Conservation (phyloP, 2,888 invertebrate genomes). For the Caenorhabditis sp. region DNA sequence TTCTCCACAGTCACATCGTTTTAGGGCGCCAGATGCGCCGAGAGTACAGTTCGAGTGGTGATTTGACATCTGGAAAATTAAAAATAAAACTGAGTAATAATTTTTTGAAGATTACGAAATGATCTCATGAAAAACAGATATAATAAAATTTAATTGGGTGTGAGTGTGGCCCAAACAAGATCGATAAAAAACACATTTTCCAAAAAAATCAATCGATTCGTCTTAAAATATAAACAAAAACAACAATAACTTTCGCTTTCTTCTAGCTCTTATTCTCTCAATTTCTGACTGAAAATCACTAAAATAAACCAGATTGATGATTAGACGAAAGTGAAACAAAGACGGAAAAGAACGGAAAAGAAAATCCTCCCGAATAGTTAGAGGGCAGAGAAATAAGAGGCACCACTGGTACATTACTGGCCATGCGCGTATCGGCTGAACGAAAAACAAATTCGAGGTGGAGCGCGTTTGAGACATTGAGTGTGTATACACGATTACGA, state of each 20-base stretch:
- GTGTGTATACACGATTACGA: neutral
- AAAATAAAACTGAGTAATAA: too few relatives aligned
- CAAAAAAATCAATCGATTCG: neutral
- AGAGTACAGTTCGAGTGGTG: slow-evolving; percentile 36
- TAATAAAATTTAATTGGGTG: too few relatives aligned
- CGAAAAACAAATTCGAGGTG: slow-evolving; percentile 1
- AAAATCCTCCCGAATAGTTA: neutral
- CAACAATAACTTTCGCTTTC: too few relatives aligned
- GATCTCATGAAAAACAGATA: neutral
- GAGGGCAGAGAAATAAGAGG: slow-evolving; percentile 1
- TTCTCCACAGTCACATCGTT: slow-evolving; percentile 41
- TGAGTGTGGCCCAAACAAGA: too few relatives aligned
- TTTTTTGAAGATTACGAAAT: neutral
- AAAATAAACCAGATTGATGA: neutral
- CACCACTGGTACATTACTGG: neutral
- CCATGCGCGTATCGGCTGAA: neutral
- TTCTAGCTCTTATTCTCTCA: too few relatives aligned
- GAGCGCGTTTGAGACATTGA: neutral
- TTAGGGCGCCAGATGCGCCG: slow-evolving; percentile 9
- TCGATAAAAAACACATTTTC: too few relatives aligned
- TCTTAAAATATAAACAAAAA: too few relatives aligned
- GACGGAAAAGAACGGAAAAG: neutral
- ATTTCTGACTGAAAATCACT: too few relatives aligned
- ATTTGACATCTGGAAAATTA: slow-evolving; percentile 21
- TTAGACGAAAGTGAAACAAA: neutral